Base-by-base conservation (phyloP, 2,888 invertebrate genomes). In the Caenorhabditis sp. region DNA sequence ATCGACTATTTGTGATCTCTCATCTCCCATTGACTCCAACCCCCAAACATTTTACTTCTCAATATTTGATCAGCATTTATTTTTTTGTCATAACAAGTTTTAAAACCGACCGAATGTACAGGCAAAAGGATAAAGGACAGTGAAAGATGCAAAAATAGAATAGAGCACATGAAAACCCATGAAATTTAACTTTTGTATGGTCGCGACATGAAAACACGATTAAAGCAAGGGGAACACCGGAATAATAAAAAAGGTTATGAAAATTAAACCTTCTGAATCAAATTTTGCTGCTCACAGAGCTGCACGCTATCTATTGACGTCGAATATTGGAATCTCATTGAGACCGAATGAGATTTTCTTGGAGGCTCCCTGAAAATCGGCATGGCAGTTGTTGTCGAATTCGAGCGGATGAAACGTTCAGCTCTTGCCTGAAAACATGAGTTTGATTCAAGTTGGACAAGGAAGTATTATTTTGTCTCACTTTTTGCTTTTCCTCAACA, bases 121-220 rank as follows among this genome's bases (percentile, higher is more conserved):
- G 54, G 54, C 54, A 54, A 7, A 16, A 26, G 6, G 19, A 61
- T 31, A 72, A 61, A 49, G 59, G 47, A 47, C 28, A 47, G 31
- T 44, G 35, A 59, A 7, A 8, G 28, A 61, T 14, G 4, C 14
- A 22, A 49, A 7, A 47, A 47, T 47, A n/a, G 49, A 49, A 54
- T 4, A 26, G 22, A 26, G 26, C 14, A 54, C 10, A 54, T 26
- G 19, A 44, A 61, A 22, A 41, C 98, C 98, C 93, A 98, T 98
- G 92, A 26, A 61, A 26, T 38, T 1, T 14, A 2, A 35, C 7
- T 14, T 68, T 68, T 68, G 54, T 68, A 68, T 68, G 6, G 19
- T 24, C 38, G 19, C 22, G 24, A 47, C 19, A 59, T 10, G 47
- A 49, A 22, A 10, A 68, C 26, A 66, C 12, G 49, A 2, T 22